These are phyloP conservation scores for Chaetodon trifascialis DNA, from an alignment of 2,113 vertebrate genomes.

Conservation along the genomic window DNA sequence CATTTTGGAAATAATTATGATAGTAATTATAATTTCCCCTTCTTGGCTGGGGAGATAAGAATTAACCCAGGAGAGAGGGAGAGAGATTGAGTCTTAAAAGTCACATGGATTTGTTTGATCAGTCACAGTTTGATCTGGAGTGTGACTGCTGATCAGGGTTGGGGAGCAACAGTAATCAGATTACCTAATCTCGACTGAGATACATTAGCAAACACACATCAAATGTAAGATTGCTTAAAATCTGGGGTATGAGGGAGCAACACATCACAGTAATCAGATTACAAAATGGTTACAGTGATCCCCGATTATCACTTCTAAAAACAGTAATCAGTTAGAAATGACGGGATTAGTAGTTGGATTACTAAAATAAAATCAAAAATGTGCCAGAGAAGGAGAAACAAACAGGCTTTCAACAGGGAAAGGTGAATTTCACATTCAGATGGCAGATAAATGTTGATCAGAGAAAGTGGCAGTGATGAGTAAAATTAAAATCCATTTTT, in stretches of 20 bases:
- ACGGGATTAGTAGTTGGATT: neutral
- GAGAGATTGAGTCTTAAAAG: slow-evolving; percentile 60
- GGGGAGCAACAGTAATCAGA: slow-evolving; percentile 50
- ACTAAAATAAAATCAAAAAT: neutral
- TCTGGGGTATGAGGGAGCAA: neutral
- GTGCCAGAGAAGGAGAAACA: neutral
- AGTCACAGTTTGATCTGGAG: slow-evolving; percentile 74
- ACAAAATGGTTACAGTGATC: neutral
- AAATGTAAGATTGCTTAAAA: neutral
- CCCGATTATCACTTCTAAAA: neutral
- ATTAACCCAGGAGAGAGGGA: slow-evolving; percentile 54
- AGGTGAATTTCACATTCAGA: neutral
- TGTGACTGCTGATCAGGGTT: slow-evolving; percentile 46
- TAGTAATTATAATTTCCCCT: slow-evolving; percentile 77
- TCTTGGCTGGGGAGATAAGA: slow-evolving; percentile 79
- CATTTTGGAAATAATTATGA: slow-evolving; percentile 82
- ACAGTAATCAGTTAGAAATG: neutral
- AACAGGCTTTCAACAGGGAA: neutral
- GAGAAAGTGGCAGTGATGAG: neutral
- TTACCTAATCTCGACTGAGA: slow-evolving; percentile 19
- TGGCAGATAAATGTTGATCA: neutral
- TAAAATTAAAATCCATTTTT: neutral
- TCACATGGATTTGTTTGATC: slow-evolving; percentile 75
- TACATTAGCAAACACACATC: neutral
- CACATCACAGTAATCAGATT: slow-evolving; percentile 3